Evolutionary conservation across 2,797 vertebrate genomes (phyloP).

Genomic region (Acrossocheilus wenchowensis): DNA sequence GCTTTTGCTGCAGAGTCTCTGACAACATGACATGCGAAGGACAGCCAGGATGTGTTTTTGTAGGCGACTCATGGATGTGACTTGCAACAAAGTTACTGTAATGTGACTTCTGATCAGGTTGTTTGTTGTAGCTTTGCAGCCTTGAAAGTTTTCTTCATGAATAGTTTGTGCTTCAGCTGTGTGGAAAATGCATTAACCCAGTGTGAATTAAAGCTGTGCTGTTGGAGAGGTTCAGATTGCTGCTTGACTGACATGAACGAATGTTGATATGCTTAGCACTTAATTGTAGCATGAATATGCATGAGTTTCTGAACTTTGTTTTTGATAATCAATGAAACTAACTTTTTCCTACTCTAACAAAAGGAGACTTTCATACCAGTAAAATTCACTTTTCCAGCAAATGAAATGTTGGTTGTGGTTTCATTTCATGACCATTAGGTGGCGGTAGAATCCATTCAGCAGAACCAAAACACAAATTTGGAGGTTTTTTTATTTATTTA

Average conservation of each 20-base stretch:
- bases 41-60: constrained; percentile 58
- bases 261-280: constrained; percentile 60
- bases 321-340: background rate
- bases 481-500: no score
- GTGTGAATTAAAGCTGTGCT: constrained; percentile 28
- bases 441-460: constrained; percentile 50
- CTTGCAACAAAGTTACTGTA: constrained; percentile 34
- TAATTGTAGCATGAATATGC: constrained; percentile 61
- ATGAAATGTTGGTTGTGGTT: background rate
- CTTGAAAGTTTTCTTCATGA: background rate
- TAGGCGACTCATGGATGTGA: constrained; percentile 44
- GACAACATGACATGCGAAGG: constrained; percentile 54
- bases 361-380: constrained; percentile 3
- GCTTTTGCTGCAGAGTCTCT: constrained; percentile 2
- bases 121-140: constrained; percentile 24
- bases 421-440: constrained; percentile 54
- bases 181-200: background rate
- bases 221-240: background rate
- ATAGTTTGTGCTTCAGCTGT: background rate
- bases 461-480: background rate
- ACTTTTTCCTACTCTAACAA: background rate
- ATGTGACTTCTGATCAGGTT: constrained; percentile 25
- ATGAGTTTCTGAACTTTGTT: constrained; percentile 41
- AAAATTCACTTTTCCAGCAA: constrained; percentile 26
- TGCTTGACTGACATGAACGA: background rate